Evolutionary conservation across 92 coral and sea anemone genomes (phyloP), one percentile per base, ranked within the genome.

Genomic region (Zoanthus sansibaricus): DNA sequence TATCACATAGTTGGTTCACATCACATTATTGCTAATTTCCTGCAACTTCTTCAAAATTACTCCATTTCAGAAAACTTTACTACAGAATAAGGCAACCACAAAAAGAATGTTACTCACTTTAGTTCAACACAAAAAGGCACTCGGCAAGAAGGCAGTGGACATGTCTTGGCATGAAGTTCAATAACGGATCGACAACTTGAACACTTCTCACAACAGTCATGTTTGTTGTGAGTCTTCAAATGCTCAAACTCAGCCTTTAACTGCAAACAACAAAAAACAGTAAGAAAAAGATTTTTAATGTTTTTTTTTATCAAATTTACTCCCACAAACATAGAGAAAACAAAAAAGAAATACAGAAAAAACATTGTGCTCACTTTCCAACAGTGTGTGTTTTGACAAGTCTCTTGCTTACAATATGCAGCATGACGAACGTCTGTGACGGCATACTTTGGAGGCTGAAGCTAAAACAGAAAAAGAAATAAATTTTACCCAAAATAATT

Each of bases 361-460:
- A 6, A 10, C 54, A 2, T 3, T 49, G 16, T 30, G 80, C 94
- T 83, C 55, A 91, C 95, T 49, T 37, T 15, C n/a, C 9, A 25
- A 76, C 95, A 93, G 20, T 87, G 83, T 1, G 16, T 71, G 37
- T 84, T 91, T 25, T 4, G 61, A 20, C 95, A 93, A 6, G 9
- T 44, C 8, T 21, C 16, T n/a, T 25, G 46, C 4, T 64, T 46
- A 62, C 95, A 93, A 48, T 93, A 93, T 18, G 88, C 76, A 75
- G 86, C 76, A 84, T 93, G 95, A 14, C 89, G 94, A 1, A 93
- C 68, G 68, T 93, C 88, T 64, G 71, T 86, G 0, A 85, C 75
- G 30, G 62, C 33, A 71, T 85, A 91, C 11, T 7, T 7, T 1
- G 89, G 76, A 9, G 7, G 52, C 72, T 71, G 75, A 6, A 47